phyloP scores from a whole-genome alignment of 1,140 invertebrate genomes.

The Agrilus planipennis region DNA sequence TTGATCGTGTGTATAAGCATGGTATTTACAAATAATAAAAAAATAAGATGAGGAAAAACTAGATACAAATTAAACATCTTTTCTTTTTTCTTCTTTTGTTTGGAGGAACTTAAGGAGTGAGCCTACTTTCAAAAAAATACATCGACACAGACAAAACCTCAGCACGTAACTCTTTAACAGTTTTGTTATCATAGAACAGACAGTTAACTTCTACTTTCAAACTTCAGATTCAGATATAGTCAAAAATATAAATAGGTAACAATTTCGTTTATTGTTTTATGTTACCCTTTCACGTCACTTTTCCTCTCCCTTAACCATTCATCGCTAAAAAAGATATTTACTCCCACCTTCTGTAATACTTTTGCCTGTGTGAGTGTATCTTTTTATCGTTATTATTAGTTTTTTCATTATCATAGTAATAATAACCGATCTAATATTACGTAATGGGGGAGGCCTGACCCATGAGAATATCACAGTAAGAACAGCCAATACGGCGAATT shows the following conservation, averaged over 20 bases:
- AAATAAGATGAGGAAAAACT: slow-evolving; percentile 9
- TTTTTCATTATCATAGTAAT: slow-evolving; percentile 11
- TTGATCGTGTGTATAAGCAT: slow-evolving; percentile 5
- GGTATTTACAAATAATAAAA: slow-evolving; percentile 4
- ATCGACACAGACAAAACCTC: slow-evolving; percentile 18
- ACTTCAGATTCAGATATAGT: slow-evolving; percentile 6
- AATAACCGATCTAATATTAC: too few species aligned
- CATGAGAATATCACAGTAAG: slow-evolving; percentile 32
- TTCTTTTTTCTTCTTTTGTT: slow-evolving; percentile 4
- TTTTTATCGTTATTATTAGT: slow-evolving; percentile 6
- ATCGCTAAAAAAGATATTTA: too few species aligned
- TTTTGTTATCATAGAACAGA: slow-evolving; percentile 5
- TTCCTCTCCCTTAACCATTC: too few species aligned
- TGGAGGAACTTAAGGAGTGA: slow-evolving; percentile 22
- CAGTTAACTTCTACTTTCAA: slow-evolving; percentile 6
- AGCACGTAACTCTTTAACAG: slow-evolving; percentile 8
- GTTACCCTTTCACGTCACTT: slow-evolving; percentile 5
- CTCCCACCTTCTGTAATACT: too few species aligned
- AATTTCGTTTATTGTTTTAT: slow-evolving; percentile 5
- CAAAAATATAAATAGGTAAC: slow-evolving; percentile 1
- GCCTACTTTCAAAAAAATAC: slow-evolving; percentile 17
- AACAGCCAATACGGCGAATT: slow-evolving; percentile 22
- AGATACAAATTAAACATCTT: slow-evolving; percentile 10
- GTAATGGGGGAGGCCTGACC: slow-evolving; percentile 26
- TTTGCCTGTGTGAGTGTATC: slow-evolving; percentile 18